Evolutionary conservation across 2,113 vertebrate genomes (phyloP), one percentile per base, ranked within the genome.

Genomic region (Serilophus lunatus): DNA sequence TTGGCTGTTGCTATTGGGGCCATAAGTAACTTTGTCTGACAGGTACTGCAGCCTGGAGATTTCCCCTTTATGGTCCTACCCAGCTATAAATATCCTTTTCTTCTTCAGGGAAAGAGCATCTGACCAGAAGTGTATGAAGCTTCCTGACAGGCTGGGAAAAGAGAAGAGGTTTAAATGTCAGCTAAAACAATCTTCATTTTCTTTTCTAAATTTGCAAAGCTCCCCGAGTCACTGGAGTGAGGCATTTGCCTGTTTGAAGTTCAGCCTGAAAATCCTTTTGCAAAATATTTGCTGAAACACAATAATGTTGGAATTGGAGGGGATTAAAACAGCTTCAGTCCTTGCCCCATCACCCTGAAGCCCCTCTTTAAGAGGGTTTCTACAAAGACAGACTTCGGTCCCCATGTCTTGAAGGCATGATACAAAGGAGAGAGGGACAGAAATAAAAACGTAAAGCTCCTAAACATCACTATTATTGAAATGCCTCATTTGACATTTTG

Each of bases 271-370:
- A 98, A 98, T 96, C 93, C 95, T 97, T 96, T 96, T 91, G 93
- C 96, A 97, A 97, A 98, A 97, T 98, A 98, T 98, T 98, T 98
- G 97, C 97, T 94, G 95, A 97, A 97, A 96, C 91, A 95, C 87
- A 97, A 95, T 96, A 95, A 96, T 71, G 91, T 79, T 74, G 81
- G 88, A 97, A 97, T 95, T 92, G 91, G 82, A 95, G 57, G 56
- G 88, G 96, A 96, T 97, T 97, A 97, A 92, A 92, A 60, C 26
- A 6, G 82, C 49, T 95, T 92, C 66, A 3, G 44, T 82, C 84
- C 74, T 68, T 90, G 57, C 59, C 88, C 96, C 83, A 72, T 77
- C 69, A 31, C 82, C 51, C 49, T 60, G 23, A 92, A 75, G 84
- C 69, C 78, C 95, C 53, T 93, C 86, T 86, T 92, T 74, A 80